Evolutionary conservation across 2,888 invertebrate genomes (phyloP).

Genomic region (Caenorhabditis sulstoni): DNA sequence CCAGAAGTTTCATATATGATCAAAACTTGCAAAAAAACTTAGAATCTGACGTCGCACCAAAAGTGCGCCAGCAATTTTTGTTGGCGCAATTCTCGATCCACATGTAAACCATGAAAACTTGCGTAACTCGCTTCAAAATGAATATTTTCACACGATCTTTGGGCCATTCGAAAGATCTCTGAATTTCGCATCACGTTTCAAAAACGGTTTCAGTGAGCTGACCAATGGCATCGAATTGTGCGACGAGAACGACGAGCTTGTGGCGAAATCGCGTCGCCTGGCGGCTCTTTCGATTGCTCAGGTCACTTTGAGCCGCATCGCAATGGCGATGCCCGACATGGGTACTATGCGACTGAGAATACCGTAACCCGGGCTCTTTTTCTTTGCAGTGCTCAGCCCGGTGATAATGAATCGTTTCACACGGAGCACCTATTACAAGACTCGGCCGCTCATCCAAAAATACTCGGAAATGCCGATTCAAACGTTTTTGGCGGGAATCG

Average conservation of each 20-base stretch:
- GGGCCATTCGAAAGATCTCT: too few species aligned
- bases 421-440: conserved; percentile 83
- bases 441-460: conserved; percentile 47
- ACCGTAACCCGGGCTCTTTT: too few species aligned
- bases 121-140: too few species aligned
- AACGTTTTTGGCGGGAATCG: conserved; percentile 75
- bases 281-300: conserved; percentile 90
- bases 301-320: conserved; percentile 90
- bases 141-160: too few species aligned
- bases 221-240: conserved; percentile 65
- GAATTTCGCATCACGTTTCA: too few species aligned
- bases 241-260: conserved; percentile 58
- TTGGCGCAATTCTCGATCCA: too few species aligned
- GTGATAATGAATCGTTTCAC: conserved; percentile 90
- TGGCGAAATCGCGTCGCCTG: conserved; percentile 83
- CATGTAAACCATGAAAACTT: too few species aligned
- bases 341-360: too few species aligned
- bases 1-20: too few species aligned
- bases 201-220: conserved; percentile 57
- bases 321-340: conserved; percentile 96
- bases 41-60: too few species aligned
- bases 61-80: too few species aligned
- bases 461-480: conserved; percentile 67
- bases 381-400: conserved; percentile 86
- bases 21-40: too few species aligned